Percentiles rank a stretch among this genome's conserved stretches.
Evolutionary conservation across 2,888 invertebrate genomes (phyloP).

Genomic region (Pterobdella sp.): DNA sequence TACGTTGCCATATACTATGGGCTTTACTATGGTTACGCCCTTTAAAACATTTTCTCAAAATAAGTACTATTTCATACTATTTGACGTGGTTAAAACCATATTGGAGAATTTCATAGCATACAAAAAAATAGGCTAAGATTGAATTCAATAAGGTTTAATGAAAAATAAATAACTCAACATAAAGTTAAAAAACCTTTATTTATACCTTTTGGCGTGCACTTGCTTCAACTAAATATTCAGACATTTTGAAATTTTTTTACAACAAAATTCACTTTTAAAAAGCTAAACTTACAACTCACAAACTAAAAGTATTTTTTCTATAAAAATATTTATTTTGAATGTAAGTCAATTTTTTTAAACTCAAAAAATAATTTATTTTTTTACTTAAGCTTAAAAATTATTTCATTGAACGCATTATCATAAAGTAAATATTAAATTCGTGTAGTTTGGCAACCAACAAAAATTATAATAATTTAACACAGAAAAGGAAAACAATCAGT

Average conservation of each 20-base stretch:
- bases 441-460: background rate
- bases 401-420: background rate
- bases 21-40: slow-evolving; percentile 65
- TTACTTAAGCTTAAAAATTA: background rate
- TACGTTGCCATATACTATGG: slow-evolving; percentile 89
- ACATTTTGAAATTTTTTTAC: background rate
- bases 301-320: background rate
- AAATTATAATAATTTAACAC: background rate
- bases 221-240: slow-evolving; percentile 10
- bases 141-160: too few relatives aligned
- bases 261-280: background rate
- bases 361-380: background rate
- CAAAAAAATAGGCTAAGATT: too few relatives aligned
- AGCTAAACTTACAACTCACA: too few relatives aligned
- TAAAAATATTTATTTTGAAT: background rate
- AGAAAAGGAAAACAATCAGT: background rate
- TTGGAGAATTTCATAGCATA: too few relatives aligned
- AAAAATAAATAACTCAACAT: too few relatives aligned
- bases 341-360: background rate
- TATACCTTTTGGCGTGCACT: background rate
- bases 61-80: background rate
- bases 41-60: slow-evolving; percentile 34
- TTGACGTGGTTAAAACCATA: too few relatives aligned
- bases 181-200: background rate
- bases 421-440: too few relatives aligned